These are phyloP conservation scores for Scaptodrosophila lebanonensis DNA, from an alignment of 1,140 invertebrate genomes.

Conservation along the genomic window DNA sequence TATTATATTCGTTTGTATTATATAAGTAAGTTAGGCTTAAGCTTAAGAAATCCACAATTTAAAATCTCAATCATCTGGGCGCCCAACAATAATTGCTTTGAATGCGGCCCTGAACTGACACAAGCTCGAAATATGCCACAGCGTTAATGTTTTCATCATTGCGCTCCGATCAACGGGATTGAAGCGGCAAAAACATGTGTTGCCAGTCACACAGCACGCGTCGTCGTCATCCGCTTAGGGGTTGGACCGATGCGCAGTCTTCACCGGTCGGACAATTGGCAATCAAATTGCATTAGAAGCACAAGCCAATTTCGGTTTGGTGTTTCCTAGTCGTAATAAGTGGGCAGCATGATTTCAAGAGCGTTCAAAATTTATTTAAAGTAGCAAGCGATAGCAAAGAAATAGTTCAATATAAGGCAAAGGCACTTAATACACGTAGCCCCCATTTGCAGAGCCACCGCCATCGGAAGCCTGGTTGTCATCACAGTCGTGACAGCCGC, in stretches of 20 bases:
- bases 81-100: background rate
- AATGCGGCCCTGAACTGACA: conserved; percentile 41
- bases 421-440: no score
- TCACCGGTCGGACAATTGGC: background rate
- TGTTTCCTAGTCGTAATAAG: conserved; percentile 63
- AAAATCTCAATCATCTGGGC: no score
- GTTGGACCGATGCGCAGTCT: conserved; percentile 5
- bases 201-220: conserved; percentile 71
- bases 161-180: conserved; percentile 64
- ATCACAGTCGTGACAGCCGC: conserved; percentile 77
- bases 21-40: no score
- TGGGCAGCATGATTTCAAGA: conserved; percentile 29
- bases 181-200: conserved; percentile 71
- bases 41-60: no score
- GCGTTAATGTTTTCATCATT: conserved; percentile 70
- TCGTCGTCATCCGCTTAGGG: conserved; percentile 10
- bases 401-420: no score
- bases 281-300: conserved; percentile 10
- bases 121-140: conserved; percentile 59
- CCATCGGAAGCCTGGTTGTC: conserved; percentile 76
- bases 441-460: conserved; percentile 11
- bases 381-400: conserved; percentile 34
- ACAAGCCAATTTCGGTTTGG: conserved; percentile 55
- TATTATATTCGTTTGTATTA: no score
- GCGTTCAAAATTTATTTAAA: conserved; percentile 31